Evolutionary conservation across 2,888 invertebrate species (phyloP).

Genomic region (Orthonychiurus folsomi): DNA sequence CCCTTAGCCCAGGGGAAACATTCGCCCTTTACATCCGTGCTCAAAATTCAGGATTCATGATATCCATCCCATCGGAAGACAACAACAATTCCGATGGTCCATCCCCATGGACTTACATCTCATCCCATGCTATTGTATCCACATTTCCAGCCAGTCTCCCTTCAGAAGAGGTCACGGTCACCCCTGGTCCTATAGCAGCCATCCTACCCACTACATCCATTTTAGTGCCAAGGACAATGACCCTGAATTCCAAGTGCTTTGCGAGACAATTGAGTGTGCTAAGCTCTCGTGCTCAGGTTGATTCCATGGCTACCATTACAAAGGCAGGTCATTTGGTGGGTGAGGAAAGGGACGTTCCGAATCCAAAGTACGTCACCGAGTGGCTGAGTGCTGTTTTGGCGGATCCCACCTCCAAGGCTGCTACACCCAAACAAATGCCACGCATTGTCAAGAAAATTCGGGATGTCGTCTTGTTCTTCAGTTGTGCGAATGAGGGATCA

Average conservation of each 20-base stretch:
- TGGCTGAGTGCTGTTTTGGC: slow-evolving; percentile 13
- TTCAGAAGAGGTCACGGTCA: slow-evolving; percentile 5
- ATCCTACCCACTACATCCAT: slow-evolving; percentile 10
- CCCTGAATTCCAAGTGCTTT: slow-evolving; percentile 12
- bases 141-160: slow-evolving; percentile 7
- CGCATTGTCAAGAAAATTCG: slow-evolving; percentile 18
- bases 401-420: background rate
- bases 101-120: no score
- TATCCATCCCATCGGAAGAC: background rate
- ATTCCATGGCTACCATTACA: background rate
- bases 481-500: background rate
- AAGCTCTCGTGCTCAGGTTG: background rate
- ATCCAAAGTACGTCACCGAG: slow-evolving; percentile 14
- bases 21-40: slow-evolving; percentile 16
- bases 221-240: slow-evolving; percentile 3
- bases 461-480: slow-evolving; percentile 15
- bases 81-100: background rate
- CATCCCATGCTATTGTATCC: slow-evolving; percentile 13
- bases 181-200: background rate
- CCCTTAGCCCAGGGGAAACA: slow-evolving; percentile 13
- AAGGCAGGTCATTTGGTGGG: background rate
- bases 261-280: slow-evolving; percentile 4
- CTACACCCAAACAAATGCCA: background rate
- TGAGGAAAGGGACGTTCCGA: slow-evolving; percentile 14
- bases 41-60: slow-evolving; percentile 20